Evolutionary conservation across 1,140 invertebrate genomes (phyloP), one percentile per base, ranked within the genome.

Genomic region (Aricia agestis): DNA sequence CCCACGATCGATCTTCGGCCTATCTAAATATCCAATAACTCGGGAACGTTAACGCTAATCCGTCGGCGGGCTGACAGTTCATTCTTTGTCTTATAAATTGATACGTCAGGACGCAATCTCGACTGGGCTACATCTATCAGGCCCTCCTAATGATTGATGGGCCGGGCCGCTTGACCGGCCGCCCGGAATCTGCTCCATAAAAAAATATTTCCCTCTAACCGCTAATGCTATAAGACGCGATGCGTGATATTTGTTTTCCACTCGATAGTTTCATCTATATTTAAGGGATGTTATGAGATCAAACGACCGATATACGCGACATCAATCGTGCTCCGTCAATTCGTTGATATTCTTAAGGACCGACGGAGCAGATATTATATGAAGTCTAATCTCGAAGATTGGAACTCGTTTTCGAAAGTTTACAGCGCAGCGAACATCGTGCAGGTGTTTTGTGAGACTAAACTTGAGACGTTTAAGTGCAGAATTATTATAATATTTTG

Each of bases 1-100:
- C 18, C 68, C 68, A 41, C 59, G 31, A 61, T 59, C 57, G 36
- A 69, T 61, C 58, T 61, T 61, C 31, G 45, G 45, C 45, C 57
- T 36, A 32, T 69, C 58, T 69, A 57, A 59, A 69, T 69, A 63
- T 69, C 68, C 42, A 61, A 72, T 42, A 66, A 57, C 70, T 67
- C 61, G 75, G 71, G 69, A 81, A 81, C 76, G 79, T 81, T 67
- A 81, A 83, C 82, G 74, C 70, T 87, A 85, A 86, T 86, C 80
- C 80, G 73, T 65, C 73, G 61, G 17, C 63, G 68, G 81, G 82
- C 78, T 82, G 87, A 85, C 87, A 86, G 84, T 83, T 82, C 84
- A 85, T 86, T 87, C 85, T 87, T 86, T 82, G 82, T 84, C 86
- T 88, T 88, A 89, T 89, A 89, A 88, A 89, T 89, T 89, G 87